Evolutionary conservation across 2,113 vertebrate species (phyloP).

Genomic region (Mormyrus iriodes): DNA sequence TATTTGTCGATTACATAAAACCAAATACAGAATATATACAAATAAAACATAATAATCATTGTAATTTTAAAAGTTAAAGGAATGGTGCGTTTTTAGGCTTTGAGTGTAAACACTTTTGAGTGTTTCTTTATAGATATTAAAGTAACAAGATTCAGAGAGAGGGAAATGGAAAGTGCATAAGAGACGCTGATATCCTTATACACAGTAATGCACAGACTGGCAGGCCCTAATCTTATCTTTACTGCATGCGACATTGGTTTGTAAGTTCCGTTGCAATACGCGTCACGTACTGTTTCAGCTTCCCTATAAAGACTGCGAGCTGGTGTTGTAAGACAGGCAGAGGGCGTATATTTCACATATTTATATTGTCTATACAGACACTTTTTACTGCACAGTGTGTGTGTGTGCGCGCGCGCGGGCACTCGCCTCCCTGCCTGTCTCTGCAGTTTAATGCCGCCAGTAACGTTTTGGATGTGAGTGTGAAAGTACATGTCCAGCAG

Average conservation of each 20-base stretch:
- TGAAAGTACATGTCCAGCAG: not conserved
- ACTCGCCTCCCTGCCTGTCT: not conserved
- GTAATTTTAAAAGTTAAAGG: not conserved
- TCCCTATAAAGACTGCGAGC: not conserved
- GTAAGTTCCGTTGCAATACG: not conserved
- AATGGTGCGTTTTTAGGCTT: not conserved
- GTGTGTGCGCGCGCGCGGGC: not conserved
- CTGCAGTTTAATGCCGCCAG: not conserved
- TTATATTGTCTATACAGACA: not conserved
- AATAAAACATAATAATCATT: conserved; percentile 31
- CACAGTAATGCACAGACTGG: not conserved
- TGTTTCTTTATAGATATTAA: not conserved
- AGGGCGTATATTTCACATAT: not conserved
- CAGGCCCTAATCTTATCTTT: not conserved
- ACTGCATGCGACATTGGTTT: not conserved
- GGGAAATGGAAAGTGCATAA: not conserved
- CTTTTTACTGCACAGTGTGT: not conserved
- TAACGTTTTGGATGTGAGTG: not conserved
- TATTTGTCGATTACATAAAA: conserved; percentile 51
- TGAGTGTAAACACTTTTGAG: not conserved
- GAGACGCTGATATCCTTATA: not conserved
- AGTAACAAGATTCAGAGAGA: not conserved
- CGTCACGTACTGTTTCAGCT: not conserved
- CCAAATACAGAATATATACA: conserved; percentile 55
- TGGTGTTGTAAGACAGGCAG: not conserved